Conservation (phyloP, 2,888 invertebrate genomes). For the Sicus ferrugineus region DNA sequence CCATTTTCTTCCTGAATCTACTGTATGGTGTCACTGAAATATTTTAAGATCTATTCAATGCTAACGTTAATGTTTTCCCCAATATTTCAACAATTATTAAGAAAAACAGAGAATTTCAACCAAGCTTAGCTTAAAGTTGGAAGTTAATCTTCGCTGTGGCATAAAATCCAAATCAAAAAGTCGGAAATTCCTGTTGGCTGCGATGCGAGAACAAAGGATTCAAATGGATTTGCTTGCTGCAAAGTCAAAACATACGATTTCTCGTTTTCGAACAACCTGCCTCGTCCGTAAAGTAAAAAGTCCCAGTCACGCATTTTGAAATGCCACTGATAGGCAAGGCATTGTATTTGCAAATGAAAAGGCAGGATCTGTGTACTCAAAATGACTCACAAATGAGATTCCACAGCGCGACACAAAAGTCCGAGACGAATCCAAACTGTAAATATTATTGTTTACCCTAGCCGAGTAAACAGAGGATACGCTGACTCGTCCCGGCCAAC, state of each 20-base stretch:
- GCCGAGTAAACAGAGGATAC: constrained; percentile 48
- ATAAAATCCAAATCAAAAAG: constrained; percentile 23
- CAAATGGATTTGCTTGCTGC: constrained; percentile 16
- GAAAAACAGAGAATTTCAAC: background rate
- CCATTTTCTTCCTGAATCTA: too few species aligned
- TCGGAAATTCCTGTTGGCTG: constrained; percentile 25
- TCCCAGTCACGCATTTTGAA: constrained; percentile 15
- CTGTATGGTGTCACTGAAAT: too few species aligned
- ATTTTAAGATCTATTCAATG: background rate
- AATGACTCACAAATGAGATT: constrained; percentile 62
- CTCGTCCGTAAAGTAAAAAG: background rate
- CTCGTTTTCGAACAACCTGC: constrained; percentile 32
- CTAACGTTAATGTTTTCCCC: background rate
- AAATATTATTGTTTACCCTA: constrained; percentile 54
- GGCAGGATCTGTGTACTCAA: constrained; percentile 57
- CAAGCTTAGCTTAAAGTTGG: constrained; percentile 48
- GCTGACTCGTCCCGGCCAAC: background rate
- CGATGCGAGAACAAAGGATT: constrained; percentile 4
- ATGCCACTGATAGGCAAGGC: background rate
- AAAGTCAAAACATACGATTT: constrained; percentile 57
- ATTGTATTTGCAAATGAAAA: constrained; percentile 18
- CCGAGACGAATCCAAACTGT: constrained; percentile 45
- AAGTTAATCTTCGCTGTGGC: constrained; percentile 51
- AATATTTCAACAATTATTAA: background rate
- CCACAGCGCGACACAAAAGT: constrained; percentile 36